phyloP scores from a whole-genome alignment of 2,888 invertebrate genomes.

The Ectemnius cavifrons region DNA sequence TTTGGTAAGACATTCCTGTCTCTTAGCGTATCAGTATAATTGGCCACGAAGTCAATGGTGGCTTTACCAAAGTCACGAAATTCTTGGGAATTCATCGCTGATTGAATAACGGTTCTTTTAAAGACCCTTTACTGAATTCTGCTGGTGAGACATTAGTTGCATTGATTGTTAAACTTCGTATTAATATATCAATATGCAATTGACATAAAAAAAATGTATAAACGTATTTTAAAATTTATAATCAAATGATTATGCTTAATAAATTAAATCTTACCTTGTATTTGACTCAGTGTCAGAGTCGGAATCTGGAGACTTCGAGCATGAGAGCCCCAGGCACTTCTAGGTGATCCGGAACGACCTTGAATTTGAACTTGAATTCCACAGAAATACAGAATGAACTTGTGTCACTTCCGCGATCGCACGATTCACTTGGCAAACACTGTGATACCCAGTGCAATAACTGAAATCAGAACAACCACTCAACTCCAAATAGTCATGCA shows the following conservation, averaged over 20 bases:
- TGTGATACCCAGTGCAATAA: no score
- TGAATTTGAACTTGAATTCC: conserved; percentile 1
- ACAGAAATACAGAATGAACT: no score
- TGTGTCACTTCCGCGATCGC: no score
- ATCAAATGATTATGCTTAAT: no score
- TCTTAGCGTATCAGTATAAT: conserved; percentile 91
- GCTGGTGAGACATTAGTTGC: no score
- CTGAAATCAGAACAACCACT: no score
- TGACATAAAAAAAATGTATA: neutral
- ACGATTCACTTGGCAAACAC: neutral
- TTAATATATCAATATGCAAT: neutral
- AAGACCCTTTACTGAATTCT: conserved; percentile 3
- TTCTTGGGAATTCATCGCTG: conserved; percentile 85
- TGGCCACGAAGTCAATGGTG: conserved; percentile 93
- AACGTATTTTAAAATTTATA: neutral
- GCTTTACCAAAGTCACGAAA: conserved; percentile 92
- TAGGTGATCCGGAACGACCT: neutral
- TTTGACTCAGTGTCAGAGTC: neutral
- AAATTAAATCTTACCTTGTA: neutral
- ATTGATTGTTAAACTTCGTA: no score
- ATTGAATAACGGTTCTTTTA: neutral
- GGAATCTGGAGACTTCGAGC: neutral
- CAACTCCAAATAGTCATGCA: no score
- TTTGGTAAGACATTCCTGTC: conserved; percentile 88
- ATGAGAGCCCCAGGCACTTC: neutral